Conservation (phyloP, 53 echinoderm and acorn worm species). For the Stichopus horrens region DNA sequence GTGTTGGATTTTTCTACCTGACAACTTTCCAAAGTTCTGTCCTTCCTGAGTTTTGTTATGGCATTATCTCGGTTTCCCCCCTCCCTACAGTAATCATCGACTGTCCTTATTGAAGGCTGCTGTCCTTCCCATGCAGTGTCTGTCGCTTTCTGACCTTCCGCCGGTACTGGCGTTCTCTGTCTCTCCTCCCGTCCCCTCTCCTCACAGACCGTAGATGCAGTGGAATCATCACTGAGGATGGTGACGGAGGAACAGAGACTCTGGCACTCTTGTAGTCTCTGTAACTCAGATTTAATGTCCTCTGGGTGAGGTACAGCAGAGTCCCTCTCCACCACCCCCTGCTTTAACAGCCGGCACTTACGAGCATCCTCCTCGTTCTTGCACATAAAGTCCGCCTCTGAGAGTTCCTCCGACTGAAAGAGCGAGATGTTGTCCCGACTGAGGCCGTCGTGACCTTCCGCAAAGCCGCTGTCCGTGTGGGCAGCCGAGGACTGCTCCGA, state of each 20-base stretch:
- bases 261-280: constrained; percentile 22
- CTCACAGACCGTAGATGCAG: constrained; percentile 39
- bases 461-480: constrained; percentile 50
- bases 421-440: constrained; percentile 38
- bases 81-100: not conserved
- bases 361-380: not conserved
- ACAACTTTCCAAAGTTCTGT: not conserved
- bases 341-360: not conserved
- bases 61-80: not conserved
- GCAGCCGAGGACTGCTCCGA: constrained; percentile 48
- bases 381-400: not conserved
- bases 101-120: not conserved
- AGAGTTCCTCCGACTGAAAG: constrained; percentile 8
- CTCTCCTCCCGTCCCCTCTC: not conserved
- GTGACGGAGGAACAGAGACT: constrained; percentile 43
- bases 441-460: constrained; percentile 41
- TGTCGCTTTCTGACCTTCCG: not conserved
- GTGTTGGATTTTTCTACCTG: not conserved
- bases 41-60: not conserved
- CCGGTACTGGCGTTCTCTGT: not conserved
- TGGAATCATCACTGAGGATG: constrained; percentile 35
- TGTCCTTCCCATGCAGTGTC: not conserved
- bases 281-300: constrained; percentile 11
- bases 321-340: not conserved
- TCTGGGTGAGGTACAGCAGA: not conserved